phyloP scores from a whole-genome alignment of 2,797 vertebrate species.

The Picus viridis region DNA sequence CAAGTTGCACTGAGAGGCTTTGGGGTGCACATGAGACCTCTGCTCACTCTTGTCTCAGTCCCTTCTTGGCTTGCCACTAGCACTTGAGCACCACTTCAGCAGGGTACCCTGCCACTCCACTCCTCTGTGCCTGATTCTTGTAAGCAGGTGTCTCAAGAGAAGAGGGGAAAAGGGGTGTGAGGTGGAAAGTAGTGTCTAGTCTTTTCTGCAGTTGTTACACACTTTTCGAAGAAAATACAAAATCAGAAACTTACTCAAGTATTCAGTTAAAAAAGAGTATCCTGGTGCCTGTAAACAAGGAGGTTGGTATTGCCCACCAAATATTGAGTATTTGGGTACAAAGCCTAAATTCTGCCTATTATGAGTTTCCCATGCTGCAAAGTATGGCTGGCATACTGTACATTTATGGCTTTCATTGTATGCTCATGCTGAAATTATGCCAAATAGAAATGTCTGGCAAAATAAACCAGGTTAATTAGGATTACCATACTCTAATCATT shows the following conservation, averaged over 20 bases:
- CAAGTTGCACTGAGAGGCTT: rapidly evolving
- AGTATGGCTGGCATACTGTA: not conserved
- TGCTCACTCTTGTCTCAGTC: not conserved
- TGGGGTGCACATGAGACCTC: rapidly evolving
- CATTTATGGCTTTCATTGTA: not conserved
- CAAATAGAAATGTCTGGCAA: not conserved
- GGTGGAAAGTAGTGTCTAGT: not conserved
- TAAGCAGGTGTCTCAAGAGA: not conserved
- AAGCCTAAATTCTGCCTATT: not conserved
- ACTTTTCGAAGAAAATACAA: not conserved
- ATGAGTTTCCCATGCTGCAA: not conserved
- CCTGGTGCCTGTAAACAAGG: rapidly evolving
- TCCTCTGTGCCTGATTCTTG: rapidly evolving
- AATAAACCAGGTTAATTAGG: conserved; percentile 1
- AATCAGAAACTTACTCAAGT: not conserved
- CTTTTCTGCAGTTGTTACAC: not conserved
- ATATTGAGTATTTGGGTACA: not conserved
- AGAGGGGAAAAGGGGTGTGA: not conserved
- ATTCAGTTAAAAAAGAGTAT: not conserved
- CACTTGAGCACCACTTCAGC: not conserved
- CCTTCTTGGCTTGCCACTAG: not conserved
- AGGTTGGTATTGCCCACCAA: not conserved
- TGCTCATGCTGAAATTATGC: not conserved
- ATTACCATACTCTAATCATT: not conserved
- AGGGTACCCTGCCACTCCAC: not conserved